Evolutionary conservation across 1,140 invertebrate species (phyloP).

Genomic region (Polypedilum pembai): DNA sequence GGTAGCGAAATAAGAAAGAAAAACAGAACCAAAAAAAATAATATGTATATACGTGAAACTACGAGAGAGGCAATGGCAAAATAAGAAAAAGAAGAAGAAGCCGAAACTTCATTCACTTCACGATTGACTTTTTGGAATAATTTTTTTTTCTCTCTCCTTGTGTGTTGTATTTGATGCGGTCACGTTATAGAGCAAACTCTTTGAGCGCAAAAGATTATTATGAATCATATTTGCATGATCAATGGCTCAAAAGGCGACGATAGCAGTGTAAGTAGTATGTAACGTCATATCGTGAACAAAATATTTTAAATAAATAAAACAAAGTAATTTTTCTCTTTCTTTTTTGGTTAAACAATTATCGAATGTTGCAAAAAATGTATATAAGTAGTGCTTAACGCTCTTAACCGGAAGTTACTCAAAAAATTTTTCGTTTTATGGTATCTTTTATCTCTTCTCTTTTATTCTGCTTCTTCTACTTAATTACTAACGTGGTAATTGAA

Average conservation of each 20-base stretch:
- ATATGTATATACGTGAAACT: slow-evolving; percentile 5
- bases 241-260: background rate
- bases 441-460: too few species aligned
- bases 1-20: background rate
- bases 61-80: background rate
- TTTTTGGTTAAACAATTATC: too few species aligned
- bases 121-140: background rate
- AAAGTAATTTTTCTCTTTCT: too few species aligned
- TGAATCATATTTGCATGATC: background rate
- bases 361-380: too few species aligned
- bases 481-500: too few species aligned
- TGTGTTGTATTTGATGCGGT: background rate
- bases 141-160: background rate
- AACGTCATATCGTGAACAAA: background rate
- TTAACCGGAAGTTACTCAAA: too few species aligned
- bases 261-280: slow-evolving; percentile 5
- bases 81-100: too few species aligned
- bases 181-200: background rate
- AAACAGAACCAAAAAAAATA: background rate
- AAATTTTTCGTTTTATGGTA: too few species aligned
- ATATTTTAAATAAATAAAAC: background rate
- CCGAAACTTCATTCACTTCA: background rate
- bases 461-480: too few species aligned
- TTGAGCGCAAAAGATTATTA: background rate
- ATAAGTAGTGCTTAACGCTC: too few species aligned